Percentiles rank a stretch among this genome's conserved stretches.
These are phyloP conservation scores for Catharus fuscescens DNA, from an alignment of 2,113 vertebrate genomes.

Conservation along the genomic window DNA sequence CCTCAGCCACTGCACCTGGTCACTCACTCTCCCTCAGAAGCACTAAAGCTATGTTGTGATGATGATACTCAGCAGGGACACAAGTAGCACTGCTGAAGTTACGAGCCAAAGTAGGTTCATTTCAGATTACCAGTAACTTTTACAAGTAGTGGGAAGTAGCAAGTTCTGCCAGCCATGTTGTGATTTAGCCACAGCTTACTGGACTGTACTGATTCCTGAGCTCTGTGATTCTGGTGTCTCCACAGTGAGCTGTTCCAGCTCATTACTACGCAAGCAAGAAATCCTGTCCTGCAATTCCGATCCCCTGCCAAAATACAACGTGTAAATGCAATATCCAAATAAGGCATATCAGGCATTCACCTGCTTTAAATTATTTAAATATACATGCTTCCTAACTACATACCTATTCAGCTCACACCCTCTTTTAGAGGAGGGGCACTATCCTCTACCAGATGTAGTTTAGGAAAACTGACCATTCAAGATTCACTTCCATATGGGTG, in stretches of 20 bases:
- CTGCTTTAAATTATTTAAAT: not conserved
- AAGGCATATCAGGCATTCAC: not conserved
- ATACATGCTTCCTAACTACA: not conserved
- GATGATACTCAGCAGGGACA: not conserved
- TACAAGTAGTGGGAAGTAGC: not conserved
- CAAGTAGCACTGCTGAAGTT: not conserved
- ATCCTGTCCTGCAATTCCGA: not conserved
- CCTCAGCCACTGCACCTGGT: not conserved
- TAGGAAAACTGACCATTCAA: not conserved
- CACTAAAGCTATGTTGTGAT: not conserved
- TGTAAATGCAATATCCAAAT: not conserved
- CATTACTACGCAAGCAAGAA: not conserved
- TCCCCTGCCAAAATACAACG: not conserved
- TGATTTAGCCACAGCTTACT: not conserved
- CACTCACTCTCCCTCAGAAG: not conserved
- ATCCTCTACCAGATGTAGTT: not conserved
- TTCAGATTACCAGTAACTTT: not conserved
- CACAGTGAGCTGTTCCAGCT: not conserved
- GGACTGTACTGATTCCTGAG: not conserved
- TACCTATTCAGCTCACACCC: not conserved
- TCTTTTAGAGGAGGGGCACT: not conserved
- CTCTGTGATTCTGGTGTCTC: not conserved
- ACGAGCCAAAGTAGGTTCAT: not conserved
- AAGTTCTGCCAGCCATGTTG: not conserved
- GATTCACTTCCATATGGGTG: not conserved